Evolutionary conservation across 2,113 vertebrate species (phyloP).

Genomic region (Hippocampus mohnikei): DNA sequence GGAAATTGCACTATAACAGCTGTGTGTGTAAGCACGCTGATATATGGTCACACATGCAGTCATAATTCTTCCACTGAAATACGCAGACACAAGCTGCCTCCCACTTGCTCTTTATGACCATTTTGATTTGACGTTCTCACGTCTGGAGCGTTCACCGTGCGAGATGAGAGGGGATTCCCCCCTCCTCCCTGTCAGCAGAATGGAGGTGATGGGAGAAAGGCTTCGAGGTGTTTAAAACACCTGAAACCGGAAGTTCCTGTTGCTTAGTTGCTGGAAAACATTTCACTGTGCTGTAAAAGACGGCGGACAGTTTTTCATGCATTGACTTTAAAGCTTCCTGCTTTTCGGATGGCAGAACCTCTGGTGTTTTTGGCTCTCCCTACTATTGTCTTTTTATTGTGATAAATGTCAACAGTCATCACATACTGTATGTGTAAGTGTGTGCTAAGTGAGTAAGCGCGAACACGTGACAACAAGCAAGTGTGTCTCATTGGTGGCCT

Average conservation of each 20-base stretch:
- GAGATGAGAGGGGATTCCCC: constrained; percentile 38
- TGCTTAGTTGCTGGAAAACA: constrained; percentile 27
- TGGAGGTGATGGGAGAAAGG: neutral
- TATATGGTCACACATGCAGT: constrained; percentile 29
- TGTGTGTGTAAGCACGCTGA: constrained; percentile 22
- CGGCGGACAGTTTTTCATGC: neutral
- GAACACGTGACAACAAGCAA: neutral
- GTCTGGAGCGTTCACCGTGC: constrained; percentile 1
- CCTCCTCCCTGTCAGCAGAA: constrained; percentile 9
- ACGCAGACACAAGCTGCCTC: neutral
- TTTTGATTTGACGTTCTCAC: constrained; percentile 1
- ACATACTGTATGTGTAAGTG: constrained; percentile 1
- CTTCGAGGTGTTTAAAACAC: constrained; percentile 11
- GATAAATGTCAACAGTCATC: constrained; percentile 27
- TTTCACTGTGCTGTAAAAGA: constrained; percentile 33
- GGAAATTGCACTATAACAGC: constrained; percentile 36
- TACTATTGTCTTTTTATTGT: constrained; percentile 9
- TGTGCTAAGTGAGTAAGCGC: neutral
- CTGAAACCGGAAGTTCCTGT: constrained; percentile 22
- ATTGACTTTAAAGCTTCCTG: constrained; percentile 5
- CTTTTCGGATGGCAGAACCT: constrained; percentile 6
- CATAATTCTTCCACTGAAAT: constrained; percentile 7
- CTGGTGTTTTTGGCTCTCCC: constrained; percentile 12
- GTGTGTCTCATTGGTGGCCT: constrained; percentile 37
- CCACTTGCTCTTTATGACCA: constrained; percentile 10